A percentile compares a stretch with the other conserved stretches of the same genome.
Evolutionary conservation across 1,140 invertebrate species (phyloP).

Genomic region (Calephelis nemesis): DNA sequence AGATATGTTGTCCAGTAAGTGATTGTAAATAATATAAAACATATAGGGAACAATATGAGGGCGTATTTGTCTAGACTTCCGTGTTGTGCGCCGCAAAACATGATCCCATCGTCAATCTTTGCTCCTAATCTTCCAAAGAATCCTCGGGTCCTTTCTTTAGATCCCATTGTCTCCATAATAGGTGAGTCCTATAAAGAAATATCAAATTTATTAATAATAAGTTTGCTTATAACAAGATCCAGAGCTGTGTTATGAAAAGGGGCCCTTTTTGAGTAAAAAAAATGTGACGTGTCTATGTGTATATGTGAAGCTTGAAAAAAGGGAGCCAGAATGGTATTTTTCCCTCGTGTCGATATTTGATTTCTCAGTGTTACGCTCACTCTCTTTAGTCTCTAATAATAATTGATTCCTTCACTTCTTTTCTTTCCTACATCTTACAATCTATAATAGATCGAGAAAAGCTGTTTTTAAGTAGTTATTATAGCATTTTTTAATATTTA

Average conservation of each 20-base stretch:
- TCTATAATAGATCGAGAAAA: constrained; percentile 1
- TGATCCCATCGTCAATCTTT: constrained; percentile 73
- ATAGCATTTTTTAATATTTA: too few species aligned
- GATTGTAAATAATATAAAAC: constrained; percentile 83
- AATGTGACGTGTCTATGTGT: too few species aligned
- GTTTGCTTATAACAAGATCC: too few species aligned
- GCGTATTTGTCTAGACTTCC: constrained; percentile 80
- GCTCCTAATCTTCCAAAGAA: constrained; percentile 60
- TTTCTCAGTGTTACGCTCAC: too few species aligned
- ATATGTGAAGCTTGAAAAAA: too few species aligned
- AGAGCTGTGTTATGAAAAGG: too few species aligned
- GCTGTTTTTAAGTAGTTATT: too few species aligned
- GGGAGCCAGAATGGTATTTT: too few species aligned
- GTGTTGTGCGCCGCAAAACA: constrained; percentile 80
- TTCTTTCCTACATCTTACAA: background rate
- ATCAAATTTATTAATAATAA: background rate
- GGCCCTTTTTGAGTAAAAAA: too few species aligned
- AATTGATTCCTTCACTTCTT: too few species aligned
- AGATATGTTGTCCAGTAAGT: constrained; percentile 86
- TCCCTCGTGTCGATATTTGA: too few species aligned
- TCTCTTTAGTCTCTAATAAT: too few species aligned
- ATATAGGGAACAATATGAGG: constrained; percentile 84
- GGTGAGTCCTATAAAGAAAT: constrained; percentile 62
- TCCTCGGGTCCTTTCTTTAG: constrained; percentile 46
- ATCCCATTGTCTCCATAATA: constrained; percentile 66